A percentile compares a stretch with the other conserved stretches of the same genome.
Conservation (phyloP, 2,797 vertebrate species). For the Galago senegalensis region DNA sequence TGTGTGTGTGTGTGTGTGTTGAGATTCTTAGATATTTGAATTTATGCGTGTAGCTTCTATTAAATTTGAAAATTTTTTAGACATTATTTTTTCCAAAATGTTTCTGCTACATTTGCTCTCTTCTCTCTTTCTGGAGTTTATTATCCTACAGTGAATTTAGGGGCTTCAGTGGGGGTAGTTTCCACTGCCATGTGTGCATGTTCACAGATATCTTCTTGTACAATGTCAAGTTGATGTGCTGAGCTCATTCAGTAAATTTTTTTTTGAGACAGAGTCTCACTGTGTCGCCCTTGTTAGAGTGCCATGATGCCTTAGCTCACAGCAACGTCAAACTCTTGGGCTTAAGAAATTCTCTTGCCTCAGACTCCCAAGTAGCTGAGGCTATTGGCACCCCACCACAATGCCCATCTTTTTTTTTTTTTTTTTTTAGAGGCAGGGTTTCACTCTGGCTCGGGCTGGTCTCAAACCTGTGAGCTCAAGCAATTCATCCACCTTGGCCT, state of each 20-base stretch:
- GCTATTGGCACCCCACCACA: too few relatives aligned
- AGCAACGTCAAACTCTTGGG: too few relatives aligned
- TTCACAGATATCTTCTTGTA: not conserved
- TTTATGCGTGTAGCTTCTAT: conserved; percentile 3
- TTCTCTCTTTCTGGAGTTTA: not conserved
- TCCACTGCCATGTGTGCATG: not conserved
- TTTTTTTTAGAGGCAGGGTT: too few relatives aligned
- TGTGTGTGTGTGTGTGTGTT: conserved; percentile 31
- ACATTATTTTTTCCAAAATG: not conserved
- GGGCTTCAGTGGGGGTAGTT: not conserved
- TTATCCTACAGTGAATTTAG: not conserved
- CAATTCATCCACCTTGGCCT: too few relatives aligned
- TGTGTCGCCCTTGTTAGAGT: too few relatives aligned
- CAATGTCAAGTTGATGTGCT: not conserved
- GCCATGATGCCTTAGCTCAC: too few relatives aligned
- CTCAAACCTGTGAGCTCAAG: too few relatives aligned
- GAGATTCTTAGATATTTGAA: conserved; percentile 17
- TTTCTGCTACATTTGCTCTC: not conserved
- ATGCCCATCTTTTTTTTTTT: too few relatives aligned
- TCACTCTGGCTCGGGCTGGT: too few relatives aligned
- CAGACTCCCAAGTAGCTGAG: too few relatives aligned
- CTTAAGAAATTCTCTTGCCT: too few relatives aligned
- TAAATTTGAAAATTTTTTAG: not conserved
- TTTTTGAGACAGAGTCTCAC: not conserved
- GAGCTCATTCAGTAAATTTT: not conserved